Base-by-base conservation (phyloP, 2,113 vertebrate species). In the Amazona guildingii region DNA sequence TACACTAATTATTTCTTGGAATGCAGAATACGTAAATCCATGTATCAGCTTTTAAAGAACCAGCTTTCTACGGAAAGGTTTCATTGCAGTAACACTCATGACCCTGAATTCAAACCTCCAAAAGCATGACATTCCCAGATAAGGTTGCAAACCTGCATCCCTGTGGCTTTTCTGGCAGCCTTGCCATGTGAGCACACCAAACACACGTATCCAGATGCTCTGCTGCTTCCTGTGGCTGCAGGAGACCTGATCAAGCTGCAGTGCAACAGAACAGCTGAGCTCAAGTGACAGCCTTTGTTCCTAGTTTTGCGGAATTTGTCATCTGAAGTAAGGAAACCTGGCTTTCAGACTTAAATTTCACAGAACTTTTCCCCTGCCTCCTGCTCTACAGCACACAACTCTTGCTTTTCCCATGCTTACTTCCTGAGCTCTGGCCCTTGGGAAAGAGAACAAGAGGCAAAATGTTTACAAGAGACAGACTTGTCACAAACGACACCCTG, bases 391-490 rank as follows among this genome's bases (percentile, higher is more conserved):
- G 76, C 33, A 64, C 43, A 72, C 73, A 72, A 43, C 12, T 43
- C 86, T 8, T 44, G 69, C 78, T 92, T 73, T 94, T 96, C 95
- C 82, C 91, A 90, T 29, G 16, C 89, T 84, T 19, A 44, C 54
- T 83, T 94, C 95, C 70, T 59, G 27, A 92, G 59, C 46, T 67
- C 83, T 43, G 44, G 77, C 59, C 57, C 83, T 86, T 91, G 70
- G 75, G 80, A 96, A 92, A 91, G 77, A 59, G 82, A 89, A 81
- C 35, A 44, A 91, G 63, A 95, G 51, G 35, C 51, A 93, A 94
- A 95, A 95, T 51, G 86, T 94, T 95, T 88, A 78, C 88, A 83
- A 63, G 76, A 48, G 10, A 73, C n/a, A 86, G 48, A 37, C 81
- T 63, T 77, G 81, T 73, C 80, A 79, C 72, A 89, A 78, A 74